Percentiles rank a stretch among this genome's conserved stretches.
Evolutionary conservation across 2,113 vertebrate genomes (phyloP).

Genomic region (Clarias macrocephalus): DNA sequence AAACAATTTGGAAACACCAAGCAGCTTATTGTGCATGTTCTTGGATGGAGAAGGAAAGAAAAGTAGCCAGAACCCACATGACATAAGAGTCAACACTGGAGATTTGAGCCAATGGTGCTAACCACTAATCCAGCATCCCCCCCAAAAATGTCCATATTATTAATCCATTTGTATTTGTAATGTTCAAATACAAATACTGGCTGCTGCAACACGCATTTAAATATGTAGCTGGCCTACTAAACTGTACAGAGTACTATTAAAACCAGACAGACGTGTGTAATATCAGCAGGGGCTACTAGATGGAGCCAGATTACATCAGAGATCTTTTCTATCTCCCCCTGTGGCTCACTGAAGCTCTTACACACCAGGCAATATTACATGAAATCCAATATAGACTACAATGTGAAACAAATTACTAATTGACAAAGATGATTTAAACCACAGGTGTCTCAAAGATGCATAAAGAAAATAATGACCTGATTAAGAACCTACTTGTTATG

Average conservation of each 20-base stretch:
- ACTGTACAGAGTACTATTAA: neutral
- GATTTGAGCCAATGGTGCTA: too few relatives aligned
- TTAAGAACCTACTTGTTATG: too few relatives aligned
- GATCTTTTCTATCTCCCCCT: neutral
- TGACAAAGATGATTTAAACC: too few relatives aligned
- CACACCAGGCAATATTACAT: neutral
- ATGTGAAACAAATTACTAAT: neutral
- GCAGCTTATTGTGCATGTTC: too few relatives aligned
- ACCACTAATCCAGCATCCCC: too few relatives aligned
- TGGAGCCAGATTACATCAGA: neutral
- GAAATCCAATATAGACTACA: neutral
- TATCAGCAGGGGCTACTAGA: neutral
- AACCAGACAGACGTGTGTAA: neutral
- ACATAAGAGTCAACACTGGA: too few relatives aligned
- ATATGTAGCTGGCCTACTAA: neutral
- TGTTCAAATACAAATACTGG: neutral
- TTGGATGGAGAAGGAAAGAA: too few relatives aligned
- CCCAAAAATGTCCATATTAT: neutral
- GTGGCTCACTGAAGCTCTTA: neutral
- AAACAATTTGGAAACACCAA: too few relatives aligned
- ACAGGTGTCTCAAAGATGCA: too few relatives aligned
- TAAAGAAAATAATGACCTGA: too few relatives aligned
- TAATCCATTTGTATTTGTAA: neutral
- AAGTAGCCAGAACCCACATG: too few relatives aligned
- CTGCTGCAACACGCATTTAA: neutral